Base-by-base conservation (phyloP, 2,888 invertebrate genomes). In the Lycophotia porphyrea region DNA sequence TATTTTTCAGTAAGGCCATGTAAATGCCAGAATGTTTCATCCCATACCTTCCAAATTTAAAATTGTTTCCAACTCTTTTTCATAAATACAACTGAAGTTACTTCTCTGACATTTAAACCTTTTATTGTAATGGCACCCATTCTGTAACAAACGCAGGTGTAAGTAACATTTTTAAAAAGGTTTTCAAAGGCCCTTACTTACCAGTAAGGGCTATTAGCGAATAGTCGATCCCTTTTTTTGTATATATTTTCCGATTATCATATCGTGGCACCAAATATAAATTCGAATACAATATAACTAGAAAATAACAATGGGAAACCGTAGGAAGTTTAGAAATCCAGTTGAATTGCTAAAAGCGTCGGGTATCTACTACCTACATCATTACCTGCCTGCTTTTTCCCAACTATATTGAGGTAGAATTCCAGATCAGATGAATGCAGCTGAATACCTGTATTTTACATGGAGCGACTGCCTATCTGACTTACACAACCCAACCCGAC, bases 161-260 rank as follows among this genome's bases (percentile, higher is more conserved):
- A 11, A 36, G 78, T 79, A 34, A 76, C 27, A 36, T 49, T 76
- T 71, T 15, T n/a, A n/a, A 27, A 76, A 78, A 70, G 44, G 78
- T 49, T 70, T 39, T 49, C 1, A n/a, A 7, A 11, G 39, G 42
- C 31, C 47, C 36, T 55, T 67, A 78, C 63, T 58, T 18, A 58
- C 24, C 18, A 31, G 34, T 39, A 58, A 24, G 7, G 31, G 27
- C 24, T 67, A 65, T 69, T 78, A 55, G n/a, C 44, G 8, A 64
- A 47, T 39, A 49, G 15, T 21, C 31, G 13, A 34, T 24, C 3
- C 36, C 13, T 36, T 36, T 61, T 58, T 21, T 58, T 21, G 18
- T 36, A 4, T 9, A 15, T 8, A 18, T 34, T 39, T 74, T n/a
- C 5, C 2, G 8, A 36, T 44, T 78, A 27, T 52, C 0, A 7